phyloP scores from a whole-genome alignment of 2,797 vertebrate genomes.

The Phoebastria nigripes region DNA sequence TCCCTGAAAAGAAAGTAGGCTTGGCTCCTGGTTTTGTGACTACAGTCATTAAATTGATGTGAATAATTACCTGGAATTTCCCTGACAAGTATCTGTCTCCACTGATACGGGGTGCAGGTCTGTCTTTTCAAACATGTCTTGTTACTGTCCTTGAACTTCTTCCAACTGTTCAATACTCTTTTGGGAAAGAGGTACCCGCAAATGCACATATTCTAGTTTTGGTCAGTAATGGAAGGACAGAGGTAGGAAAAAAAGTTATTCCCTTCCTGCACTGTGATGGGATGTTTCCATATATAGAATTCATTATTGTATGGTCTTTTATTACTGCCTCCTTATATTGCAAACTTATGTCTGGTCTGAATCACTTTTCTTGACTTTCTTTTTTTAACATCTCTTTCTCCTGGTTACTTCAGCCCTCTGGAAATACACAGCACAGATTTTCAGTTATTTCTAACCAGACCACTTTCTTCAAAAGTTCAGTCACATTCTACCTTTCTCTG shows the following conservation, averaged over 20 bases:
- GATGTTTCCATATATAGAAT: not conserved
- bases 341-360: not conserved
- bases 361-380: not conserved
- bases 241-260: not conserved
- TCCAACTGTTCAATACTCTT: not conserved
- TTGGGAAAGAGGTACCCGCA: not conserved
- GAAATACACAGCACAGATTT: not conserved
- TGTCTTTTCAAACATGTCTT: not conserved
- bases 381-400: not conserved
- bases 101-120: not conserved
- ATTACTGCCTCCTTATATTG: not conserved
- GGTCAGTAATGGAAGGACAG: not conserved
- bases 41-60: not conserved
- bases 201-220: not conserved
- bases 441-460: not conserved
- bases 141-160: not conserved
- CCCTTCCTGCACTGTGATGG: not conserved
- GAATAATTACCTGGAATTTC: not conserved
- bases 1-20: not conserved
- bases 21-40: not conserved
- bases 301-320: not conserved
- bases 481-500: not conserved
- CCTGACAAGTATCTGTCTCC: not conserved
- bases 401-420: not conserved
- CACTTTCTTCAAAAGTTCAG: not conserved